Base-by-base conservation (phyloP, 2,888 invertebrate species). In the Platerodrilus igneus region DNA sequence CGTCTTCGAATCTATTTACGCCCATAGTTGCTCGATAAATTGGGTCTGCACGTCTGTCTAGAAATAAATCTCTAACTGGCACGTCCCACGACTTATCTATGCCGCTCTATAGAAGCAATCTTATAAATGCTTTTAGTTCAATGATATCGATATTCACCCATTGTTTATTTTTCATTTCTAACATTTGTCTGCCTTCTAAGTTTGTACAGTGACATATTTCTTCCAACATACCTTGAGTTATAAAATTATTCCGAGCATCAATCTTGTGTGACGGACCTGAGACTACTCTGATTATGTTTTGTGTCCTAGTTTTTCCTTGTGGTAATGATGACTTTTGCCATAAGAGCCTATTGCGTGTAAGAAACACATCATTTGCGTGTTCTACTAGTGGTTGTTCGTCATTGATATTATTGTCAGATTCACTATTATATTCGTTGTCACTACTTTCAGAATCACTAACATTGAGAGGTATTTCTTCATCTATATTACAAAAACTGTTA, bases 191-290 rank as follows among this genome's bases (percentile, higher is more conserved):
- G 5, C 10, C 25, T 9, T 25, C 25, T 25, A 7, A 7, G 25
- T 25, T 25, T 25, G 10, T 25, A 25, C 10, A n/a, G n/a, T n/a
- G n/a, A 25, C 25, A 25, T 7, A 25, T 25, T 25, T 25, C 25
- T 25, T 25, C 25, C 9, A 25, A 5, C 25, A 25, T 9, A 7
- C 9, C 9, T 25, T 25, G 25, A n/a, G 25, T 25, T 25, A 25
- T 9, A 25, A 25, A 25, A 5, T 7, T 5, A 5, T 25, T 10
- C n/a, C 8, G 9, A 25, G 25, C 5, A 25, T 7, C 10, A 19
- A 19, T 19, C n/a, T n/a, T n/a, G n/a, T n/a, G n/a, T n/a, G n/a
- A n/a, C n/a, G n/a, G n/a, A n/a, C n/a, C n/a, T n/a, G n/a, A n/a
- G n/a, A n/a, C n/a, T n/a, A n/a, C n/a, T n/a, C n/a, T n/a, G n/a